Percentiles rank a stretch among this genome's conserved stretches.
These are phyloP conservation scores for Mus minutoides DNA, from an alignment of 2,797 vertebrate genomes.

Conservation along the genomic window DNA sequence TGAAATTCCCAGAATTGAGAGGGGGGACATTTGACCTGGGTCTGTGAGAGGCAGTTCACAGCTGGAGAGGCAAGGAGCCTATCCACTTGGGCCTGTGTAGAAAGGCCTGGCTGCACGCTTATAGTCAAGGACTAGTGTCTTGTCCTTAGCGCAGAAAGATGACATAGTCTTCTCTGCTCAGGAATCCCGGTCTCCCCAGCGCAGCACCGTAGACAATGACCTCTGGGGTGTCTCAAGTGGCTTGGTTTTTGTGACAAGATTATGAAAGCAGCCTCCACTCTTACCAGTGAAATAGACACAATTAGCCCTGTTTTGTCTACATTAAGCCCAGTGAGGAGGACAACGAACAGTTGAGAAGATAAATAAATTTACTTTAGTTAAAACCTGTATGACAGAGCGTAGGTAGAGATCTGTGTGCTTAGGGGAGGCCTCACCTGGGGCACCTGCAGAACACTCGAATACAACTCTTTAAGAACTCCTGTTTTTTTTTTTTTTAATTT, in stretches of 20 bases:
- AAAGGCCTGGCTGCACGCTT: neutral
- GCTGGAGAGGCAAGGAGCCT: neutral
- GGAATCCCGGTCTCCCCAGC: neutral
- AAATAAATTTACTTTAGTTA: neutral
- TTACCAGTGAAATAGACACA: neutral
- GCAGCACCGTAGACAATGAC: neutral
- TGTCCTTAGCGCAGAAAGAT: neutral
- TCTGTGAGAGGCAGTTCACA: neutral
- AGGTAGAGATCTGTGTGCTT: neutral
- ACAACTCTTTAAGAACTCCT: neutral
- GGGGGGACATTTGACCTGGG: neutral
- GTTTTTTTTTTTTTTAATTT: constrained; percentile 23
- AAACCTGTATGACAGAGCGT: neutral
- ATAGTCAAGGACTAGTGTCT: neutral
- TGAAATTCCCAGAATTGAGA: neutral
- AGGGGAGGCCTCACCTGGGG: neutral
- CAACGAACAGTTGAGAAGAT: neutral
- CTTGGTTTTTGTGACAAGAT: neutral
- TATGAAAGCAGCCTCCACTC: neutral
- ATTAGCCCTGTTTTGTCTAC: neutral
- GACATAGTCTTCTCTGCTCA: neutral
- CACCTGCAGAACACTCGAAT: neutral
- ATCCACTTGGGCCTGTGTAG: neutral
- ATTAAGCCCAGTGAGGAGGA: neutral
- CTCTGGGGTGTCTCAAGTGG: neutral